These are phyloP conservation scores for Aquatica leii DNA, from an alignment of 2,888 invertebrate genomes.

Conservation along the genomic window DNA sequence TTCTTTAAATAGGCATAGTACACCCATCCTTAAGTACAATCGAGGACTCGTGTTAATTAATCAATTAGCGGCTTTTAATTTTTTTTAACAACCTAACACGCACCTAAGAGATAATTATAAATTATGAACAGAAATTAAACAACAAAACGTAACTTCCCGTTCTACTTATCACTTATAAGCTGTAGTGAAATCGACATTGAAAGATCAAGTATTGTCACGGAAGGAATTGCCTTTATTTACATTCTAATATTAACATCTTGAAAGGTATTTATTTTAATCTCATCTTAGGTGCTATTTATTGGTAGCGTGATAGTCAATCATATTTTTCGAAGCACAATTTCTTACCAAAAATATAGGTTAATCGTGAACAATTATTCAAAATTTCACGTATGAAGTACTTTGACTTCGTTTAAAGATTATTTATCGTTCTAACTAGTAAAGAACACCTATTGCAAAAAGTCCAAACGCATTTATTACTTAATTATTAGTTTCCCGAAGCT, in stretches of 20 bases:
- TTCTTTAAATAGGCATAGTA: too few species aligned
- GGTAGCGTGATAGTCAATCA: too few species aligned
- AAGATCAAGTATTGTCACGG: too few species aligned
- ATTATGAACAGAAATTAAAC: background rate
- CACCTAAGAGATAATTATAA: background rate
- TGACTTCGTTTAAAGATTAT: constrained; percentile 18
- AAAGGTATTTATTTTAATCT: too few species aligned
- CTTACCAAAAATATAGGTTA: too few species aligned
- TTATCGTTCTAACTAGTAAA: constrained; percentile 19
- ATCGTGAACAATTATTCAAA: constrained; percentile 13
- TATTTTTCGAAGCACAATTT: too few species aligned
- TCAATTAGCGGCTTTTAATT: background rate
- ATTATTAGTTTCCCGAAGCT: constrained; percentile 27
- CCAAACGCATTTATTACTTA: constrained; percentile 28
- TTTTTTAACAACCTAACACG: background rate
- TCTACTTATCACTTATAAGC: background rate
- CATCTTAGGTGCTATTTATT: too few species aligned
- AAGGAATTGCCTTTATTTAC: too few species aligned
- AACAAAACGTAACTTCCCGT: background rate
- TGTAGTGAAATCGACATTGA: background rate
- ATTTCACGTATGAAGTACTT: background rate
- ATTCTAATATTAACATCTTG: too few species aligned
- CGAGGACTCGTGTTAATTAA: background rate
- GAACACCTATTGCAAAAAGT: background rate
- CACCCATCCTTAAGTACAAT: too few species aligned